Conservation (phyloP, 1,140 invertebrate genomes). For the Pissodes strobi region DNA sequence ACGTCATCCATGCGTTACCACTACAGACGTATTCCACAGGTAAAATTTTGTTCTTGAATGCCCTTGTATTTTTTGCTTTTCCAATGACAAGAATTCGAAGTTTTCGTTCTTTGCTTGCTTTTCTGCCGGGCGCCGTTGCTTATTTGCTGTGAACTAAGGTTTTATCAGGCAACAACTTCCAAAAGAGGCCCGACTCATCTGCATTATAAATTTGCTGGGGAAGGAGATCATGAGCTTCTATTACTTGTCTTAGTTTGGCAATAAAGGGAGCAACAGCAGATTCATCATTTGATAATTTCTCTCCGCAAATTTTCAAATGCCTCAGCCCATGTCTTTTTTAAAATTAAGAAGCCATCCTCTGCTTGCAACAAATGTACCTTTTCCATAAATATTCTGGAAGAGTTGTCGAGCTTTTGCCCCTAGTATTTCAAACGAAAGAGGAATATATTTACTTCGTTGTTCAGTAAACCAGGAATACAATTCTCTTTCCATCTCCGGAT, state of each 20-base stretch:
- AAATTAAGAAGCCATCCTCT: too few relatives aligned
- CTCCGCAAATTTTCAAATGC: background rate
- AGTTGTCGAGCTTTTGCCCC: background rate
- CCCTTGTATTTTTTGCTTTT: constrained; percentile 44
- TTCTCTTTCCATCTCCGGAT: too few relatives aligned
- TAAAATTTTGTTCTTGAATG: constrained; percentile 39
- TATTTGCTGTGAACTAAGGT: background rate
- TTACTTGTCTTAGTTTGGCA: background rate
- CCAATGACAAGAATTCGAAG: constrained; percentile 44
- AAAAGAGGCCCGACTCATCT: constrained; percentile 19
- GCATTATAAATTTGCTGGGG: constrained; percentile 37
- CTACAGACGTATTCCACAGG: constrained; percentile 44
- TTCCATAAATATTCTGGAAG: background rate
- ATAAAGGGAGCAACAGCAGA: background rate
- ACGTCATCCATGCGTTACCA: constrained; percentile 48
- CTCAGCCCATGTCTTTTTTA: too few relatives aligned
- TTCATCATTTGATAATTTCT: background rate
- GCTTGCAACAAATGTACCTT: too few relatives aligned
- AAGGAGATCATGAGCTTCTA: too few relatives aligned
- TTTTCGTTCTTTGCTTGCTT: constrained; percentile 42
- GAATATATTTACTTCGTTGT: too few relatives aligned
- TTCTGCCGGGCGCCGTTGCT: constrained; percentile 35
- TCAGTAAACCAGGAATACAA: too few relatives aligned
- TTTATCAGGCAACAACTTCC: constrained; percentile 38
- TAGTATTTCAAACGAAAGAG: too few relatives aligned